Base-by-base conservation (phyloP, 2,113 vertebrate species). In the Leptosomus discolor region DNA sequence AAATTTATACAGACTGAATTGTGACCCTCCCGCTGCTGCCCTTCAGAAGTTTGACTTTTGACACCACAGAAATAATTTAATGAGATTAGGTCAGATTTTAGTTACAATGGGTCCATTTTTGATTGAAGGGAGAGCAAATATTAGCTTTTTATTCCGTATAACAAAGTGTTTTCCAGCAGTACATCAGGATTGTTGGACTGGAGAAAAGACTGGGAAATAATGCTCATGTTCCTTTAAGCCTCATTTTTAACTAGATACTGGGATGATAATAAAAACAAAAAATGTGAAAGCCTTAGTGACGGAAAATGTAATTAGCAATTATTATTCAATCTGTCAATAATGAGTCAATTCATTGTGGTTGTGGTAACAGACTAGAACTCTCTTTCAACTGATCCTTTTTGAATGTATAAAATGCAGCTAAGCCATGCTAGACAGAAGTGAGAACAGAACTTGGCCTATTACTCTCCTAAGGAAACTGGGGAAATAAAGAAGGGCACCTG, bases 1-100 rank as follows among this genome's bases (percentile, higher is more conserved):
- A 68, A 91, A 92, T 96, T 96, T 97, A 96, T 96, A 92, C 79
- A 54, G 76, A 74, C 68, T 63, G 58, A 74, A 39, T 37, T n/a
- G 13, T 77, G 89, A 86, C 76, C 86, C 69, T 80, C 85, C 79
- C 6, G 1, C 63, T 43, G 32, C 41, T 89, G 26, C 78, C 60
- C 43, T 80, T 91, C 83, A 96, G 82, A 92, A 91, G 45, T 86
- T 86, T 92, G 83, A 81, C 80, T 68, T 89, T 37, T 89, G 93
- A 94, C 76, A 57, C 61, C 67, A 74, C 84, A 80, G 93, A 93
- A 95, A 89, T 89, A 50, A 95, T 81, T 74, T 77, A 78, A 75
- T 95, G 36, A 51, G 26, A n/a, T 87, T 58, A 84, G 43, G 34
- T 87, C 84, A 89, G 9, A 21, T 70, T 96, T 92, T 51, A 45